Evolutionary conservation across 2,888 invertebrate genomes (phyloP).

Genomic region (Drosophila antonietae): DNA sequence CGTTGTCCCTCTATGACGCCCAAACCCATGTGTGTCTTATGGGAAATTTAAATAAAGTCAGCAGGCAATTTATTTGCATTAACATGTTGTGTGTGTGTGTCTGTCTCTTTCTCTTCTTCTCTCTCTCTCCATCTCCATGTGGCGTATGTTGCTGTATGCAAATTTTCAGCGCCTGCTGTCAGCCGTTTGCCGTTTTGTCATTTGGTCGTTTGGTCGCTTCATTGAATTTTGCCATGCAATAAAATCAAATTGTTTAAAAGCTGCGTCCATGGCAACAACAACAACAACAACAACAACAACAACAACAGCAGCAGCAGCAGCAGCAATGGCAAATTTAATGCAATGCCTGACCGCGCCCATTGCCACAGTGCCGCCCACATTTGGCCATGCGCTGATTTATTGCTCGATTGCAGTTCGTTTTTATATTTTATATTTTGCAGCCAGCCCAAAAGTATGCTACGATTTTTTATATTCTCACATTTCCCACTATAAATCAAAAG

Average conservation of each 20-base stretch:
- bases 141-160: constrained; percentile 70
- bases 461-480: constrained; percentile 53
- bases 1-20: background rate
- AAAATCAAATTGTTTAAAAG: constrained; percentile 77
- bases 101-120: constrained; percentile 7
- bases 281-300: constrained; percentile 4
- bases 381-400: constrained; percentile 71
- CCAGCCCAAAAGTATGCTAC: constrained; percentile 67
- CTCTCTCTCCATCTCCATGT: constrained; percentile 15
- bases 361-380: constrained; percentile 59
- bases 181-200: constrained; percentile 59
- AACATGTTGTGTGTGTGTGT: constrained; percentile 64
- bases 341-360: constrained; percentile 49
- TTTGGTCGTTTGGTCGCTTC: constrained; percentile 70
- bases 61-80: constrained; percentile 81
- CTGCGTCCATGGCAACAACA: constrained; percentile 34
- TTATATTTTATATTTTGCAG: constrained; percentile 22
- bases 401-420: constrained; percentile 50
- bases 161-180: constrained; percentile 78
- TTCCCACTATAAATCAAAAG: constrained; percentile 76
- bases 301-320: background rate
- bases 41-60: constrained; percentile 80
- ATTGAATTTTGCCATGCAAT: constrained; percentile 76
- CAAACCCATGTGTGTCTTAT: constrained; percentile 66
- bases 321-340: constrained; percentile 29